Conservation (phyloP, 2,888 invertebrate species). For the Philereme vetulata region DNA sequence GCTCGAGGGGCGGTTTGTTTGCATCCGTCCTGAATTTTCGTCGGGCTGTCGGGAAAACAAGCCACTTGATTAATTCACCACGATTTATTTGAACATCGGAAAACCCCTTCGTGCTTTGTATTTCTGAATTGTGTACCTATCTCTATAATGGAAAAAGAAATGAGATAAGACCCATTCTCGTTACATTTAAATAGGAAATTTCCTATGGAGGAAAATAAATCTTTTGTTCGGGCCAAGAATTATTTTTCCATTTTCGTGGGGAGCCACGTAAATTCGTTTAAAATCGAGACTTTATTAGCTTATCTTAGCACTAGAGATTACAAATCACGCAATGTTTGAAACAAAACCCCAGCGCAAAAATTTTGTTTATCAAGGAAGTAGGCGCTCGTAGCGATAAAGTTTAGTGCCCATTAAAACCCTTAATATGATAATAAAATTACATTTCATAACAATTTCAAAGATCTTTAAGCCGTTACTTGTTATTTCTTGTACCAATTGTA, state of each 20-base stretch:
- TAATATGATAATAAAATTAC: neutral
- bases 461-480: constrained; percentile 7
- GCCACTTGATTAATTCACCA: constrained; percentile 62
- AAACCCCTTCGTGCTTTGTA: constrained; percentile 41
- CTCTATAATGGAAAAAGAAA: constrained; percentile 41
- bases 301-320: constrained; percentile 5
- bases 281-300: constrained; percentile 8
- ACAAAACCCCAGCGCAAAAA: constrained; percentile 3
- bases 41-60: constrained; percentile 55
- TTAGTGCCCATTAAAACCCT: constrained; percentile 9
- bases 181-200: constrained; percentile 39
- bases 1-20: constrained; percentile 58
- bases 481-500: constrained; percentile 6
- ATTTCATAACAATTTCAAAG: constrained; percentile 1
- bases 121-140: constrained; percentile 41
- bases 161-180: constrained; percentile 27
- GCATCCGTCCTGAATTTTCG: constrained; percentile 53
- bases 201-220: constrained; percentile 32
- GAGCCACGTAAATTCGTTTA: constrained; percentile 21
- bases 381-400: constrained; percentile 1
- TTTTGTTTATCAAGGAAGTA: neutral
- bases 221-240: constrained; percentile 28
- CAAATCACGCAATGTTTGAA: constrained; percentile 7
- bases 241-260: constrained; percentile 19
- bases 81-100: constrained; percentile 52